These are phyloP conservation scores for Cheumatopsyche charites DNA, from an alignment of 1,140 invertebrate species.

Conservation along the genomic window DNA sequence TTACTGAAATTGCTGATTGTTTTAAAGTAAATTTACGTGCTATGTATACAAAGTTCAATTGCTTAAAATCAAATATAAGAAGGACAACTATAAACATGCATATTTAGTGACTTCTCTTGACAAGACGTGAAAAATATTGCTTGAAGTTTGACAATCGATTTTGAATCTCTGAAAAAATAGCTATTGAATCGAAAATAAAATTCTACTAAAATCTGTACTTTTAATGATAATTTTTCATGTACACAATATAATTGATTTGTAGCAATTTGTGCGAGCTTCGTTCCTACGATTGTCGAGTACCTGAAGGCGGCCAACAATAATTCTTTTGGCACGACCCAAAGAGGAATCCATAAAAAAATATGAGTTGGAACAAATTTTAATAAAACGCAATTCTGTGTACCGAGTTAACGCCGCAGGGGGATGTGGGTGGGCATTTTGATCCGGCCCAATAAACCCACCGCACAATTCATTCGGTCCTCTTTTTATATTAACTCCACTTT, in stretches of 20 bases:
- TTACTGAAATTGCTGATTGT: too few species aligned
- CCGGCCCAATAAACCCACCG: constrained; percentile 44
- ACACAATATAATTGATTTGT: not conserved
- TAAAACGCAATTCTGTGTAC: constrained; percentile 42
- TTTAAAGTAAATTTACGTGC: too few species aligned
- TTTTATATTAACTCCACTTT: constrained; percentile 48
- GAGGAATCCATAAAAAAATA: constrained; percentile 47
- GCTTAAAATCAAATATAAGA: too few species aligned
- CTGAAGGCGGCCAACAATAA: constrained; percentile 32
- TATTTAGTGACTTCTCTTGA: too few species aligned
- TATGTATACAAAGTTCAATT: too few species aligned
- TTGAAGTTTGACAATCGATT: too few species aligned
- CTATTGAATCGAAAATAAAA: too few species aligned
- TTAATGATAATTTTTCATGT: too few species aligned
- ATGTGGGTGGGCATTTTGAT: constrained; percentile 23
- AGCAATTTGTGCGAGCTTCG: not conserved
- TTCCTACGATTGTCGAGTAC: constrained; percentile 23
- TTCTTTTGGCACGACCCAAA: constrained; percentile 38
- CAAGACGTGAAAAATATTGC: too few species aligned
- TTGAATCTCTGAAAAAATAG: too few species aligned
- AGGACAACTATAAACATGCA: too few species aligned
- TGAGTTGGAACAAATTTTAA: constrained; percentile 48
- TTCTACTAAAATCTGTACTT: too few species aligned
- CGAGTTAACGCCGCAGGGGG: constrained; percentile 35
- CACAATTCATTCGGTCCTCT: constrained; percentile 45